Percentiles rank a stretch among this genome's conserved stretches.
phyloP scores from a whole-genome alignment of 2,113 vertebrate genomes.

The Rhinopithecus roxellana region DNA sequence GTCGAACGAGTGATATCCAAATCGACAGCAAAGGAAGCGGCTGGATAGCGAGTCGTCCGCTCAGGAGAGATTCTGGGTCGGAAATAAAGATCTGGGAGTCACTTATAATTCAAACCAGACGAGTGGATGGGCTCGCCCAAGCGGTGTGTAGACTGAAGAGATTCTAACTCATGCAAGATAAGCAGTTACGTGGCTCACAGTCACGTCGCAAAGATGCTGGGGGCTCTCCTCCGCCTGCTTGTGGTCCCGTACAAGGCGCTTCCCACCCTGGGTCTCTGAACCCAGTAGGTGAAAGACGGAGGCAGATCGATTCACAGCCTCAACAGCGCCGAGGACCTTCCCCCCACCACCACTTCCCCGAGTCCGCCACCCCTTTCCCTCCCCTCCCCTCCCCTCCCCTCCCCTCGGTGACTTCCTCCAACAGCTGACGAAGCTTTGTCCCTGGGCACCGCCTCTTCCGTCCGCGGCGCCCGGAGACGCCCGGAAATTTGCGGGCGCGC shows the following conservation, averaged over 20 bases:
- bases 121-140: background rate
- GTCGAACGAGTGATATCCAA: background rate
- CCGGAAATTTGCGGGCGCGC: conserved; percentile 45
- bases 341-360: fast-evolving
- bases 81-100: background rate
- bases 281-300: fast-evolving
- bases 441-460: conserved; percentile 55
- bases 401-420: background rate
- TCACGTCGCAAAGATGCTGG: background rate
- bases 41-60: background rate
- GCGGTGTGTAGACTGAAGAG: too few species aligned
- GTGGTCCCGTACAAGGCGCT: fast-evolving
- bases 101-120: background rate
- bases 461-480: fast-evolving
- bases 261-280: background rate
- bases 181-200: background rate
- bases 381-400: too few species aligned
- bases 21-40: background rate
- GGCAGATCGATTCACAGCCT: fast-evolving
- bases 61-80: background rate
- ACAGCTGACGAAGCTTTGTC: background rate
- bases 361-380: too few species aligned
- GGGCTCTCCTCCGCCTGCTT: background rate
- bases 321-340: fast-evolving
- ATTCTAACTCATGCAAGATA: background rate